A percentile compares a stretch with the other conserved stretches of the same genome.
phyloP scores from a whole-genome alignment of 2,113 vertebrate species.

The Accipiter virgatus region DNA sequence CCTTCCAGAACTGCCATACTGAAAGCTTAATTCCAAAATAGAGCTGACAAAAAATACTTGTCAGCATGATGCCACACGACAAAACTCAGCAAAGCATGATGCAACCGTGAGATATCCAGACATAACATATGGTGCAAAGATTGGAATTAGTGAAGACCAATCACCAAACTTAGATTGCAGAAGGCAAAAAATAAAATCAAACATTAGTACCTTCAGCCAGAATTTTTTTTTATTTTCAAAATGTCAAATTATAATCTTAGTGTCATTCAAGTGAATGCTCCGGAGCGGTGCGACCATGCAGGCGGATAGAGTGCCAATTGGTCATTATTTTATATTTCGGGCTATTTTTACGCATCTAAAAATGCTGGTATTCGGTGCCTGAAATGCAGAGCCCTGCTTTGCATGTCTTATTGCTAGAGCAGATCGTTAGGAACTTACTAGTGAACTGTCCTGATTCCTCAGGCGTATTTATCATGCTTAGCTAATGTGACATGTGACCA shows the following conservation, averaged over 20 bases:
- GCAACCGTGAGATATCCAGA: slow-evolving; percentile 73
- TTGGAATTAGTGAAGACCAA: slow-evolving; percentile 60
- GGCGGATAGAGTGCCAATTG: not conserved
- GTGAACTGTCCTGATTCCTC: slow-evolving; percentile 40
- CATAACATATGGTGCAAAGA: slow-evolving; percentile 59
- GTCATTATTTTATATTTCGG: slow-evolving; percentile 25
- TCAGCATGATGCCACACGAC: slow-evolving; percentile 76
- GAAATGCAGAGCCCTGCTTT: slow-evolving; percentile 1
- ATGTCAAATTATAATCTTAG: slow-evolving; percentile 37
- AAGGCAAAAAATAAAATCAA: slow-evolving; percentile 62
- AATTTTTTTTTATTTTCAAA: not conserved
- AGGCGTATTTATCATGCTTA: slow-evolving; percentile 27
- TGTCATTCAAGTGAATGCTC: not conserved
- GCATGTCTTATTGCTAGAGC: not conserved
- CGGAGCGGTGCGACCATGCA: not conserved
- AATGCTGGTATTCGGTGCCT: slow-evolving; percentile 23
- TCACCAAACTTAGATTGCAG: slow-evolving; percentile 61
- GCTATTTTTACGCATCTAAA: not conserved
- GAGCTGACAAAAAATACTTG: slow-evolving; percentile 83
- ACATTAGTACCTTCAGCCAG: slow-evolving; percentile 44
- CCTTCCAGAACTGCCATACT: slow-evolving; percentile 87
- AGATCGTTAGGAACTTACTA: slow-evolving; percentile 36
- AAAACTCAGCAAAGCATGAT: slow-evolving; percentile 82
- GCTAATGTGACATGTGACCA: slow-evolving; percentile 15
- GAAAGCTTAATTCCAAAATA: slow-evolving; percentile 89